Percentiles rank a stretch among this genome's conserved stretches.
These are phyloP conservation scores for Platysternon megacephalum DNA, from an alignment of 2,113 vertebrate species.

Conservation along the genomic window DNA sequence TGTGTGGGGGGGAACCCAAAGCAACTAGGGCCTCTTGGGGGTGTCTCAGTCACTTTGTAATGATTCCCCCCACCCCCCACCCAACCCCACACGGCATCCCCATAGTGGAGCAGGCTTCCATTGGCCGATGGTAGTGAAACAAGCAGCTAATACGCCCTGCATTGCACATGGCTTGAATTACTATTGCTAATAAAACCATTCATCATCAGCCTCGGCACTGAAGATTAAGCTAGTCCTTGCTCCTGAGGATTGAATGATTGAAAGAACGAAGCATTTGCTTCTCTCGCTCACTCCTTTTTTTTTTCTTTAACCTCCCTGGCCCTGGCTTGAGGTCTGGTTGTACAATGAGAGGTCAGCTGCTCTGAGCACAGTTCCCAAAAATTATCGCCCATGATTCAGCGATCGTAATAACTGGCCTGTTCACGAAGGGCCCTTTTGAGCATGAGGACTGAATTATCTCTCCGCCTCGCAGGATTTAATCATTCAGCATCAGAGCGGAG, in stretches of 20 bases:
- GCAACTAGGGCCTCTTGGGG: not conserved
- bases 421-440: not conserved
- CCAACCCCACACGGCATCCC: not conserved
- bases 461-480: not conserved
- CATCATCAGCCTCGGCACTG: slow-evolving; percentile 23
- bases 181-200: slow-evolving; percentile 33
- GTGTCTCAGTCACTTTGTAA: not conserved
- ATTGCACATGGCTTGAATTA: slow-evolving; percentile 47
- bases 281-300: not conserved
- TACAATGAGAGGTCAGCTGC: slow-evolving; percentile 20
- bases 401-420: not conserved
- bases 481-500: not conserved
- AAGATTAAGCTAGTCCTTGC: slow-evolving; percentile 8
- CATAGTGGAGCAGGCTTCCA: not conserved
- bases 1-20: not conserved
- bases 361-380: not conserved
- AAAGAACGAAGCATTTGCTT: slow-evolving; percentile 38
- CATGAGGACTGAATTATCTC: slow-evolving; percentile 19
- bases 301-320: not conserved
- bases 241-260: slow-evolving; percentile 7
- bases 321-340: slow-evolving; percentile 26
- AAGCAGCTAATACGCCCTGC: not conserved
- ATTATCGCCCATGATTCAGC: slow-evolving; percentile 1
- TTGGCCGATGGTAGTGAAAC: not conserved
- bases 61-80: not conserved